phyloP scores from a whole-genome alignment of 1,140 invertebrate genomes.

The Zaprionus inermis region DNA sequence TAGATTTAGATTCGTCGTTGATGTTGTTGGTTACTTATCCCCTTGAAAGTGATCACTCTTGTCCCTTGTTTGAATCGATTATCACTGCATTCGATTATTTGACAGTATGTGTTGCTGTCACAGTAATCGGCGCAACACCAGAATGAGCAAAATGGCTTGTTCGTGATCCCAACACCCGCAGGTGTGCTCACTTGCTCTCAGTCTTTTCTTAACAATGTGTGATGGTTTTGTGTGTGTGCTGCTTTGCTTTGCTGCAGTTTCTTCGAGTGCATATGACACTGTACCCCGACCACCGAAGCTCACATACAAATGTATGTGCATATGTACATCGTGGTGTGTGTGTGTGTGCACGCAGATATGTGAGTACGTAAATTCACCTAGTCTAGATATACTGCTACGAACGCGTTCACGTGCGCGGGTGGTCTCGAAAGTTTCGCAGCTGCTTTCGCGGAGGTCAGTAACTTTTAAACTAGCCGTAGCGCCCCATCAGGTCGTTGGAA shows the following conservation, averaged over 20 bases:
- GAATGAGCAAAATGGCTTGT: slow-evolving; percentile 19
- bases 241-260: slow-evolving; percentile 50
- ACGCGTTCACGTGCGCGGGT: slow-evolving; percentile 37
- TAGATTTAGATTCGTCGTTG: neutral
- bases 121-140: slow-evolving; percentile 41
- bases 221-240: slow-evolving; percentile 34
- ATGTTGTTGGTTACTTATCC: slow-evolving; percentile 2
- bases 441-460: slow-evolving; percentile 13
- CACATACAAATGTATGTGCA: neutral
- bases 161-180: slow-evolving; percentile 42
- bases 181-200: slow-evolving; percentile 21
- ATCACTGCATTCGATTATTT: slow-evolving; percentile 22
- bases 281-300: slow-evolving; percentile 29
- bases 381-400: slow-evolving; percentile 18
- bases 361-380: slow-evolving; percentile 10
- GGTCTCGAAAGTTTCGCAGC: slow-evolving; percentile 32
- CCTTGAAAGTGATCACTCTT: neutral
- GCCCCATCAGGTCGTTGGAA: slow-evolving; percentile 36
- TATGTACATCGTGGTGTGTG: neutral
- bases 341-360: neutral
- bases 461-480: slow-evolving; percentile 41
- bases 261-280: slow-evolving; percentile 64
- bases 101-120: slow-evolving; percentile 17
- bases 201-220: slow-evolving; percentile 35
- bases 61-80: slow-evolving; percentile 41